phyloP scores from a whole-genome alignment of 64 coral and sea anemone species.

The Pachyseris speciosa region DNA sequence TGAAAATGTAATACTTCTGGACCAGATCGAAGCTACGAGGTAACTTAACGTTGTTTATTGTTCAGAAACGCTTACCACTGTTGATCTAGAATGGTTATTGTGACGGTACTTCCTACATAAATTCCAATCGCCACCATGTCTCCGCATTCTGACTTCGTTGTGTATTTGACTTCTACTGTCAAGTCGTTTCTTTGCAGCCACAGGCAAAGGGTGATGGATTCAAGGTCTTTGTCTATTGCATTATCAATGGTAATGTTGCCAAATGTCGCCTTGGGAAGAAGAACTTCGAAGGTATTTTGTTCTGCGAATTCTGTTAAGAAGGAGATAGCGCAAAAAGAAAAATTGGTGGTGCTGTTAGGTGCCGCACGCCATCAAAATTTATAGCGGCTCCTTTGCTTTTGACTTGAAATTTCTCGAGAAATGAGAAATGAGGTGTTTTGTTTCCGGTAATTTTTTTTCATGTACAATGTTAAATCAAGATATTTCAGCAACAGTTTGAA shows the following conservation, averaged over 20 bases:
- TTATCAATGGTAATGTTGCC: constrained; percentile 20
- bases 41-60: too few relatives aligned
- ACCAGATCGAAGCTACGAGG: too few relatives aligned
- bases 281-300: background rate
- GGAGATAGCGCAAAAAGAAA: too few relatives aligned
- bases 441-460: too few relatives aligned
- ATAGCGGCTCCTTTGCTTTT: too few relatives aligned
- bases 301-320: background rate
- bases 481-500: too few relatives aligned
- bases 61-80: background rate
- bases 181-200: constrained; percentile 11
- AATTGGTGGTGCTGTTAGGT: too few relatives aligned
- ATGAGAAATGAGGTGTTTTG: too few relatives aligned
- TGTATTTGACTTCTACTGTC: background rate
- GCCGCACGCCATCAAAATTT: too few relatives aligned
- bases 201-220: background rate
- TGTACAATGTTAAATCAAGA: too few relatives aligned
- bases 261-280: background rate
- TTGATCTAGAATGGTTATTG: background rate
- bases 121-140: background rate
- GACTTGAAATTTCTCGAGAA: too few relatives aligned
- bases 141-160: background rate
- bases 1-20: too few relatives aligned
- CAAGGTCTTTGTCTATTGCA: background rate
- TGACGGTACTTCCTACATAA: background rate